phyloP scores from a whole-genome alignment of 2,797 vertebrate species.

The Karalla daura region DNA sequence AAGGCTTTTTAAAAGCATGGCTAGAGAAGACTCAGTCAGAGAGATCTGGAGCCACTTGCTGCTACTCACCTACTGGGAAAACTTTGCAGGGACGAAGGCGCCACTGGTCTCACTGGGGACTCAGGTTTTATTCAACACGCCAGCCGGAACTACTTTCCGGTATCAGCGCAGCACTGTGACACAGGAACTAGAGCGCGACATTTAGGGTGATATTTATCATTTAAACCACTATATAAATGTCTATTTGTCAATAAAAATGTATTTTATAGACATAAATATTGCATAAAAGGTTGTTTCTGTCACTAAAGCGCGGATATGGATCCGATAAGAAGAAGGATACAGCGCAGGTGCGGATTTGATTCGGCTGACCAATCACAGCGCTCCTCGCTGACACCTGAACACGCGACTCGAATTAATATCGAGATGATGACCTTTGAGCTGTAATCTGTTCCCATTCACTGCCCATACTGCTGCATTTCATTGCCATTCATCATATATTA shows the following conservation, averaged over 20 bases:
- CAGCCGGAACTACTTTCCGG: slow-evolving; percentile 82
- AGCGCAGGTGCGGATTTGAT: slow-evolving; percentile 15
- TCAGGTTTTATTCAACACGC: slow-evolving; percentile 65
- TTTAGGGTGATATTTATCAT: neutral
- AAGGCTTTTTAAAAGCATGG: neutral
- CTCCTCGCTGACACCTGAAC: slow-evolving; percentile 8
- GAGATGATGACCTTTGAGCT: neutral
- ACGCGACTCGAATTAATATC: neutral
- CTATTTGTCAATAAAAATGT: neutral
- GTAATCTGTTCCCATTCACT: neutral
- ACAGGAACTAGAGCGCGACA: slow-evolving; percentile 36
- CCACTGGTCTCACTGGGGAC: neutral
- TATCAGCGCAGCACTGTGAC: slow-evolving; percentile 19
- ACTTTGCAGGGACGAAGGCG: slow-evolving; percentile 74
- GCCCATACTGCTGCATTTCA: neutral
- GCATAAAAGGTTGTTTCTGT: neutral
- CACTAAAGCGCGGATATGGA: neutral
- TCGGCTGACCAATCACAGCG: slow-evolving; percentile 24
- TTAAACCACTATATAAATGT: neutral
- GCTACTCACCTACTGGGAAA: slow-evolving; percentile 77
- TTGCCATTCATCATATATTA: neutral
- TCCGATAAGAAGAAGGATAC: slow-evolving; percentile 21
- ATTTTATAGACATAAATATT: neutral
- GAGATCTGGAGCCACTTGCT: neutral
- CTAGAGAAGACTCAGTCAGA: too few species aligned